Base-by-base conservation (phyloP, 2,113 vertebrate genomes). In the Poeciliopsis retropinna region DNA sequence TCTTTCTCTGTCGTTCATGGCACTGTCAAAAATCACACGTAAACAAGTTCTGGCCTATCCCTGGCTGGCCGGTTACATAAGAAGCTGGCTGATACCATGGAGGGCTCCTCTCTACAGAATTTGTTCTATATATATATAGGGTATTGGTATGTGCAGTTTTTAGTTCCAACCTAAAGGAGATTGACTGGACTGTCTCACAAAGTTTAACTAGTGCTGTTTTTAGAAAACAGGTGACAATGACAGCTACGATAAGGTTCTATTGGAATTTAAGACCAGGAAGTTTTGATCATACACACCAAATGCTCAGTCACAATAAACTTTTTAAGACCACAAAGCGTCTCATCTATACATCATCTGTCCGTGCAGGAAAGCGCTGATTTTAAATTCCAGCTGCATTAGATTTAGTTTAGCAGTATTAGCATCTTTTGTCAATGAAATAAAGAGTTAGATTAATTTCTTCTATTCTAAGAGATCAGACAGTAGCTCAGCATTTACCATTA, bases 21-120 rank as follows among this genome's bases (percentile, higher is more conserved):
- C 28, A 51, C 75, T 79, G 81, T 76, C 80, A 81, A 44, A 30
- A 62, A 57, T 80, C 67, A 57, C 82, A 44, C 25, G 64, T 72
- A 82, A 78, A 83, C 87, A 75, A 76, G 31, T 54, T 22, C 51
- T 57, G 25, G 51, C 25, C 19, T 76, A 78, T 85, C 73, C 78
- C 72, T 77, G 76, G 34, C 79, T 73, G 75, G 34, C 69, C 73
- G 19, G 71, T 70, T 64, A 67, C 69, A 44, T 12, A 64, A 25
- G 9, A 44, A 64, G 76, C 75, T 78, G 64, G 80, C 79, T 77
- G 28, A 74, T 60, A 75, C 75, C 19, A 61, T 57, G 70, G 32
- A 75, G 34, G 73, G 29, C 37, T 81, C 34, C 72, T 70, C 29
- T 41, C 61, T 80, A 54, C 28, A 51, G 76, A 39, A 64, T 69